Evolutionary conservation across 2,113 vertebrate species (phyloP).

Genomic region (Alces alces): DNA sequence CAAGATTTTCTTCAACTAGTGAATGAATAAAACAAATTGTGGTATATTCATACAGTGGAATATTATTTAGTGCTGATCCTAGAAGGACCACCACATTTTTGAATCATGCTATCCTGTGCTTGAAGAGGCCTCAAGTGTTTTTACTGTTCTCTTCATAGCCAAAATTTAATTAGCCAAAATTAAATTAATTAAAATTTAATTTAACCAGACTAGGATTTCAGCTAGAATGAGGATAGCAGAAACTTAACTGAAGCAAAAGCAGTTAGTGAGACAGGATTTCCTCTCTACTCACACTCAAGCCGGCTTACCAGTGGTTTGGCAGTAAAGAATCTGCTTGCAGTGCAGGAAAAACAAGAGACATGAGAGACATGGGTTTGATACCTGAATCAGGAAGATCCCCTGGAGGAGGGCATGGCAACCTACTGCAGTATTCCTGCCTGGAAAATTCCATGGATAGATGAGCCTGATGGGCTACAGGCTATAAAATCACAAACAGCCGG

Average conservation of each 20-base stretch:
- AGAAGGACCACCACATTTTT: background rate
- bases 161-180: background rate
- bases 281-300: background rate
- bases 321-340: background rate
- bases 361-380: background rate
- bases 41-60: background rate
- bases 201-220: background rate
- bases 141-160: background rate
- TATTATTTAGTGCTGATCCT: background rate
- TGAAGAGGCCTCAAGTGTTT: background rate
- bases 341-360: background rate
- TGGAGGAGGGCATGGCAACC: background rate
- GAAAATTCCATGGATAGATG: background rate
- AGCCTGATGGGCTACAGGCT: background rate
- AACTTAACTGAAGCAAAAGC: background rate
- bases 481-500: background rate
- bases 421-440: background rate
- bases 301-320: rapidly evolving
- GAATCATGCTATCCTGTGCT: background rate
- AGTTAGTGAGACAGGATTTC: background rate
- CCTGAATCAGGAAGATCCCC: background rate
- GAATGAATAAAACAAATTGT: background rate
- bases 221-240: background rate
- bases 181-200: background rate
- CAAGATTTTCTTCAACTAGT: background rate